Evolutionary conservation across 2,797 vertebrate species (phyloP).

Genomic region (Craterocephalus amniculus): DNA sequence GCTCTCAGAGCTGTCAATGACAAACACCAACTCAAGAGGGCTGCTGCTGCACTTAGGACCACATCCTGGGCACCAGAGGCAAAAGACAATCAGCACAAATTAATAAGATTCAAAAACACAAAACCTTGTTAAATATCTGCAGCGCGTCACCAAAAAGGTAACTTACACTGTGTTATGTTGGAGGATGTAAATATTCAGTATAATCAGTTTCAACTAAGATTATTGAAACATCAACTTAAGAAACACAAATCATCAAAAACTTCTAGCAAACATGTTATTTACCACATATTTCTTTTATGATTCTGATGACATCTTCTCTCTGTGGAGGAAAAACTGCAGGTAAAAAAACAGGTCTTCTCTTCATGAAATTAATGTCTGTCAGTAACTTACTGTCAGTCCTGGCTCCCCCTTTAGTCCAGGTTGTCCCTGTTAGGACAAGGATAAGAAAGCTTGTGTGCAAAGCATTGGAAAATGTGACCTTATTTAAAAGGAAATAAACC

Average conservation of each 20-base stretch:
- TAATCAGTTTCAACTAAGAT: background rate
- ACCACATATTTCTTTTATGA: constrained; percentile 90
- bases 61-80: constrained; percentile 80
- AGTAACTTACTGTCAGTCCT: constrained; percentile 86
- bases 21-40: constrained; percentile 89
- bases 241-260: background rate
- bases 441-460: too few relatives aligned
- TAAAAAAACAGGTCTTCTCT: background rate
- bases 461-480: too few relatives aligned
- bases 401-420: constrained; percentile 86
- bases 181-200: background rate
- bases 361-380: background rate
- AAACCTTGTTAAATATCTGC: background rate
- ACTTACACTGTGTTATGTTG: background rate
- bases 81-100: background rate
- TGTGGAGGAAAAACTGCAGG: constrained; percentile 40
- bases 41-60: constrained; percentile 83
- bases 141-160: background rate
- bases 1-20: constrained; percentile 92
- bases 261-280: constrained; percentile 41
- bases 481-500: too few relatives aligned
- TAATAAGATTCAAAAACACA: background rate
- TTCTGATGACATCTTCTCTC: constrained; percentile 89
- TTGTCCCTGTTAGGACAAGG: constrained; percentile 76
- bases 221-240: background rate